phyloP scores from a whole-genome alignment of 2,888 invertebrate species.

The Lacanobia wlatinum region DNA sequence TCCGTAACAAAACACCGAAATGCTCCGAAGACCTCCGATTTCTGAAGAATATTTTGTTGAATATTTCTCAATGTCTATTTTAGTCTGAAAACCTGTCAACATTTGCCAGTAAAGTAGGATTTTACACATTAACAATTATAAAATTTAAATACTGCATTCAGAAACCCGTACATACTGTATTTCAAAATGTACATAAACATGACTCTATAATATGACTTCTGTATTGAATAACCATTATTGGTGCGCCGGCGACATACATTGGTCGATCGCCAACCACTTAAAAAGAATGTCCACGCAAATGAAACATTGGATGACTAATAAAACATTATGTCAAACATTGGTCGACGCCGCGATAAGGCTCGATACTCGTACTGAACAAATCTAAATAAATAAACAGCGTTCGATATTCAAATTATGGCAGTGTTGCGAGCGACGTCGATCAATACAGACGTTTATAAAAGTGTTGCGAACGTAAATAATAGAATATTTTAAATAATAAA shows the following conservation, averaged over 20 bases:
- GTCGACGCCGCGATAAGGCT: slow-evolving; percentile 21
- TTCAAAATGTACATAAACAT: not conserved
- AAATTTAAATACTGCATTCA: not conserved
- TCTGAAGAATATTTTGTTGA: too few relatives aligned
- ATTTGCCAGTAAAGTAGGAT: too few relatives aligned
- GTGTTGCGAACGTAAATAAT: slow-evolving; percentile 11
- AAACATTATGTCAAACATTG: slow-evolving; percentile 4
- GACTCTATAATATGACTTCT: not conserved
- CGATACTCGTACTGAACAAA: slow-evolving; percentile 24
- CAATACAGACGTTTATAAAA: slow-evolving; percentile 45
- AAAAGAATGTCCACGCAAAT: not conserved
- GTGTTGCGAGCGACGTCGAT: slow-evolving; percentile 41
- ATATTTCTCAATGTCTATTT: too few relatives aligned
- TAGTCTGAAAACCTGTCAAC: too few relatives aligned
- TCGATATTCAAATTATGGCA: slow-evolving; percentile 34
- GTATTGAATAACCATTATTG: slow-evolving; percentile 8
- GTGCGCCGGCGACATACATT: not conserved
- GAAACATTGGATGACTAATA: not conserved
- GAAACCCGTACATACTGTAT: not conserved
- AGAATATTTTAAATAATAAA: slow-evolving; percentile 14
- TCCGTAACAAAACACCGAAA: too few relatives aligned
- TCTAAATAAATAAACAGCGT: slow-evolving; percentile 41
- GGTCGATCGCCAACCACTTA: not conserved
- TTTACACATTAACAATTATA: too few relatives aligned
- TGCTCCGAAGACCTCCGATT: too few relatives aligned